Conservation (phyloP, 2,797 vertebrate genomes). For the Sebastes vulpes region DNA sequence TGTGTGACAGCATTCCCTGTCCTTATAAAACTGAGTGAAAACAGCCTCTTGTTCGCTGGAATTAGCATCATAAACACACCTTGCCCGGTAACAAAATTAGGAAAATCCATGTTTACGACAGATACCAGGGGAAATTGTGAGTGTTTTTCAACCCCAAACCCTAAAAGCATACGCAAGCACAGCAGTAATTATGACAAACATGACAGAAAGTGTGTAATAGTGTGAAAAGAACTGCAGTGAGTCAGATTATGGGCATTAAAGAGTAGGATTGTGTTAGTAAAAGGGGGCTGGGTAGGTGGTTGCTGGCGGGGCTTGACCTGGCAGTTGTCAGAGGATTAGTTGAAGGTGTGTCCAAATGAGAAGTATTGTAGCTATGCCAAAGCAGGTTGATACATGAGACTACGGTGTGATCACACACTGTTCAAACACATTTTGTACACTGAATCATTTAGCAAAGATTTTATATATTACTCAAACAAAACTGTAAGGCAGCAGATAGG, state of each 20-base stretch:
- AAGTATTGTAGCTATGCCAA: neutral
- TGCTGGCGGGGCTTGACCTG: neutral
- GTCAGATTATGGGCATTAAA: conserved; percentile 6
- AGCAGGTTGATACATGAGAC: neutral
- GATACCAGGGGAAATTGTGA: neutral
- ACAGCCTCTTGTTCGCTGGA: conserved; percentile 4
- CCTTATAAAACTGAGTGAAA: conserved; percentile 23
- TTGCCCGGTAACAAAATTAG: conserved; percentile 19
- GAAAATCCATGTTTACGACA: neutral
- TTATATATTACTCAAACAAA: neutral
- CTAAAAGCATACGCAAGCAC: conserved; percentile 1
- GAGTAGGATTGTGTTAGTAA: neutral
- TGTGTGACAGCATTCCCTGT: conserved; percentile 24
- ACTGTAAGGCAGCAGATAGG: neutral
- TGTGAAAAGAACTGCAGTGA: conserved; percentile 14
- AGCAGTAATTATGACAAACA: conserved; percentile 13
- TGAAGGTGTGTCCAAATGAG: conserved; percentile 1
- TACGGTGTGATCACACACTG: neutral
- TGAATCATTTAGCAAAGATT: neutral
- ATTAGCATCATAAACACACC: conserved; percentile 20
- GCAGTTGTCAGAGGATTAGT: neutral
- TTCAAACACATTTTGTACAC: neutral
- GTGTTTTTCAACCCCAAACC: neutral
- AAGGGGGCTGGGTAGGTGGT: neutral
- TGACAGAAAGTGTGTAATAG: neutral